Evolutionary conservation across 2,797 vertebrate genomes (phyloP).

Genomic region (Pangasius macronema): DNA sequence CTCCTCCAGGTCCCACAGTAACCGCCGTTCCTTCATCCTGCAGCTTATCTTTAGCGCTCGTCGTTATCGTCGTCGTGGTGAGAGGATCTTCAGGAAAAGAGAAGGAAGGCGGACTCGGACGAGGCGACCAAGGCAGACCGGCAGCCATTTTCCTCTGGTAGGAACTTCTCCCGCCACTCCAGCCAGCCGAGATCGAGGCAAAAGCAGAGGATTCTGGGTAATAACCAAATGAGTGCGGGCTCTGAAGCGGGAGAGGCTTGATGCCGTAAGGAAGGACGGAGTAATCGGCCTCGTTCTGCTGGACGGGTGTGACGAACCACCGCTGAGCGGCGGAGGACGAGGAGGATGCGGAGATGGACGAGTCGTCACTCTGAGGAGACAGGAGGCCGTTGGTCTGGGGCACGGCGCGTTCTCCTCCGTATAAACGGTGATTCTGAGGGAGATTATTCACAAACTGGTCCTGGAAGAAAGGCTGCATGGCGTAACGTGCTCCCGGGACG

Average conservation of each 20-base stretch:
- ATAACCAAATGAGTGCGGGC: slow-evolving; percentile 91
- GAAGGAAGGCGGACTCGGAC: slow-evolving; percentile 89
- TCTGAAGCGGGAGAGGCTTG: slow-evolving; percentile 93
- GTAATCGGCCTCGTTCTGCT: slow-evolving; percentile 93
- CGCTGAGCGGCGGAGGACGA: slow-evolving; percentile 83
- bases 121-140: slow-evolving; percentile 91
- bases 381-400: slow-evolving; percentile 94
- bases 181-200: slow-evolving; percentile 91
- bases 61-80: slow-evolving; percentile 1
- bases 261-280: slow-evolving; percentile 92
- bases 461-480: slow-evolving; percentile 96
- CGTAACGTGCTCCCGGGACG: slow-evolving; percentile 92
- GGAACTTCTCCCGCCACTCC: slow-evolving; percentile 84
- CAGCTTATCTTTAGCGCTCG: slow-evolving; percentile 88
- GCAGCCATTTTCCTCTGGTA: slow-evolving; percentile 94
- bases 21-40: slow-evolving; percentile 81
- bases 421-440: slow-evolving; percentile 93
- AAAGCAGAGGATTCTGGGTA: slow-evolving; percentile 92
- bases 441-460: slow-evolving; percentile 99
- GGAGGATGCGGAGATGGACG: slow-evolving; percentile 71
- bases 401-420: slow-evolving; percentile 89
- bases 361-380: slow-evolving; percentile 90
- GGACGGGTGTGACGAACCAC: slow-evolving; percentile 93
- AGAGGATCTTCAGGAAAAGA: slow-evolving; percentile 90
- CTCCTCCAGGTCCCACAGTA: slow-evolving; percentile 67